phyloP scores from a whole-genome alignment of 2,888 invertebrate species.

The Dynastes tityus region DNA sequence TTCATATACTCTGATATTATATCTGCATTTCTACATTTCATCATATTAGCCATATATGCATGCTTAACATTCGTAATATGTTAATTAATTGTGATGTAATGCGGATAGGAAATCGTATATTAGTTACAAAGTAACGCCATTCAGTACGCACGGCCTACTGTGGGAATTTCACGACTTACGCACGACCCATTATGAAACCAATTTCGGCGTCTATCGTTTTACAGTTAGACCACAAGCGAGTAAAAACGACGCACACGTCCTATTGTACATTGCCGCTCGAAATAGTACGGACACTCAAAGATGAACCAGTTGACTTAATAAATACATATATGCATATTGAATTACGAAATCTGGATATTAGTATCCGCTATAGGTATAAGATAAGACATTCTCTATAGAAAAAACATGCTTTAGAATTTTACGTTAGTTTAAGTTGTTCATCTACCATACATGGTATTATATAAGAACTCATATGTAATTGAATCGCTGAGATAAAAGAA shows the following conservation, averaged over 20 bases:
- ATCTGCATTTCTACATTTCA: constrained; percentile 13
- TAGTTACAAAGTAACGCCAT: neutral
- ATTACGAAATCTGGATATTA: no score
- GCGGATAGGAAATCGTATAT: constrained; percentile 24
- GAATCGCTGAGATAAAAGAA: no score
- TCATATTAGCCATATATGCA: neutral
- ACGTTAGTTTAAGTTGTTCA: no score
- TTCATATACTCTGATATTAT: neutral
- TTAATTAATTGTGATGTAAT: constrained; percentile 20
- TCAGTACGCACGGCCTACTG: constrained; percentile 9
- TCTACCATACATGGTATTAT: no score
- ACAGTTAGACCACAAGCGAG: constrained; percentile 16
- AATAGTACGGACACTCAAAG: no score
- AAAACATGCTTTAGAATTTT: no score
- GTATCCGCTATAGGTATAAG: no score
- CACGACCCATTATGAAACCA: constrained; percentile 12
- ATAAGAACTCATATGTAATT: no score
- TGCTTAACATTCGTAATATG: constrained; percentile 17
- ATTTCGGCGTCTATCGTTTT: constrained; percentile 13
- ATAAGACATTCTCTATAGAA: no score
- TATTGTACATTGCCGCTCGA: no score
- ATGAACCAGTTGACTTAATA: no score
- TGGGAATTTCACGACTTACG: constrained; percentile 10
- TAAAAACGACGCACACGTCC: constrained; percentile 2
- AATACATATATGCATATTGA: no score